These are phyloP conservation scores for Leptocoma aspasia DNA, from an alignment of 2,113 vertebrate species.

Conservation along the genomic window DNA sequence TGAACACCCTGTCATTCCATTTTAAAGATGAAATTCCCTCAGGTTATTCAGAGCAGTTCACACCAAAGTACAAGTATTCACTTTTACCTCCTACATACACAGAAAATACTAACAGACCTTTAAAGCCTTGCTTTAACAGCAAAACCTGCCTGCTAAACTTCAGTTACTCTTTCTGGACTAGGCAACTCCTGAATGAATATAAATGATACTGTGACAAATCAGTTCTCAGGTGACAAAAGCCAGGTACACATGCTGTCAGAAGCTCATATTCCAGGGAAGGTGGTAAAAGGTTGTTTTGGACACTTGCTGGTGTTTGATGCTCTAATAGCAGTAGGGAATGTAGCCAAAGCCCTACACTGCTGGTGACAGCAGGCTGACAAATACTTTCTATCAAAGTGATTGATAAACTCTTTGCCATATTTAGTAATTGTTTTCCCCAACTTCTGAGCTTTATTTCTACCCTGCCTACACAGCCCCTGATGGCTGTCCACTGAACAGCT, in stretches of 20 bases:
- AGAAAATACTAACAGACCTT: not conserved
- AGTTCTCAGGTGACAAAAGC: not conserved
- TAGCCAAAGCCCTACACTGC: not conserved
- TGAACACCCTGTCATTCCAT: not conserved
- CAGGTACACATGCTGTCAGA: not conserved
- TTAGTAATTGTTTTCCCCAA: not conserved
- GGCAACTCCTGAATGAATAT: not conserved
- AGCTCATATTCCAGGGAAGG: not conserved
- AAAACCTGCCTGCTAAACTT: not conserved
- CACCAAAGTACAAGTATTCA: not conserved
- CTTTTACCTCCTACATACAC: not conserved
- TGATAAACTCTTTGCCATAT: not conserved
- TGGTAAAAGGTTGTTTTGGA: not conserved
- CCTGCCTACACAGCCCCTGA: not conserved
- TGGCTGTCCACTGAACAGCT: not conserved
- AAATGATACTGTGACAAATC: not conserved
- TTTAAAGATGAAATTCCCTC: not conserved
- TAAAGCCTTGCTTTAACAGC: not conserved
- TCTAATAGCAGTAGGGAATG: not conserved
- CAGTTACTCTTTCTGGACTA: not conserved
- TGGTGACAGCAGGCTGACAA: not conserved
- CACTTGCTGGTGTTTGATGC: not conserved
- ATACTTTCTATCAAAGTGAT: not conserved
- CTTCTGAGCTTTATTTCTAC: not conserved
- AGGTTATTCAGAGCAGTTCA: not conserved